Evolutionary conservation across 2,797 vertebrate species (phyloP), one percentile per base, ranked within the genome.

Genomic region (Takifugu ocellatus): DNA sequence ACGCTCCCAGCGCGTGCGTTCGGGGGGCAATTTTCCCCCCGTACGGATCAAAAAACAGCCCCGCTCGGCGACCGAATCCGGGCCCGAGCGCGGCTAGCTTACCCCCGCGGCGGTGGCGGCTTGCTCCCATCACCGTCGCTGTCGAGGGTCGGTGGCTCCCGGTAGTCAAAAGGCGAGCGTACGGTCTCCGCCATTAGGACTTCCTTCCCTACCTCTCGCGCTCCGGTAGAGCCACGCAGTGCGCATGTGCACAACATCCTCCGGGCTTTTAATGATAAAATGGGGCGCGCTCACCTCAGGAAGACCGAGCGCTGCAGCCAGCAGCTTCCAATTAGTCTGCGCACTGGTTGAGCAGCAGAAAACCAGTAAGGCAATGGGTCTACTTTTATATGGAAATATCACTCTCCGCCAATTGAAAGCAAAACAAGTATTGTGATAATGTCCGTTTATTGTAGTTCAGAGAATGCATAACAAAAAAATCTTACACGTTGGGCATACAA

Each of bases 131-230:
- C 92, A 47, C 92, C 92, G 84, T 93, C 92, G 82, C 92, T 93
- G 85, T 93, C 92, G 82, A 93, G 91, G 77, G 91, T 92, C 83
- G 92, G 91, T 42, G 92, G 92, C 72, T 93, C 92, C 84, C 92
- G 90, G 89, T 93, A 93, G 84, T 93, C 92, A 65, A 92, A 92
- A 78, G 90, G 92, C 84, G 92, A 93, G 68, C 91, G 90, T 62
- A 92, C 91, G 81, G 87, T 92, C 88, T 92, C 92, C 91, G 92
- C 92, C 92, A 93, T 93, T 92, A 92, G 84, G 79, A 82, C 89
- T 88, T 78, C 85, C 84, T 84, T 87, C 73, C 72, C 84, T 85
- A 71, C 86, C 82, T 79, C 84, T 82, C 56, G 72, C 72, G 66
- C 79, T 85, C 79, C 81, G 81, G 79, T 84, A 79, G 79, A 66